Evolutionary conservation across 2,113 vertebrate species (phyloP), one percentile per base, ranked within the genome.

Genomic region (Coturnix japonica): DNA sequence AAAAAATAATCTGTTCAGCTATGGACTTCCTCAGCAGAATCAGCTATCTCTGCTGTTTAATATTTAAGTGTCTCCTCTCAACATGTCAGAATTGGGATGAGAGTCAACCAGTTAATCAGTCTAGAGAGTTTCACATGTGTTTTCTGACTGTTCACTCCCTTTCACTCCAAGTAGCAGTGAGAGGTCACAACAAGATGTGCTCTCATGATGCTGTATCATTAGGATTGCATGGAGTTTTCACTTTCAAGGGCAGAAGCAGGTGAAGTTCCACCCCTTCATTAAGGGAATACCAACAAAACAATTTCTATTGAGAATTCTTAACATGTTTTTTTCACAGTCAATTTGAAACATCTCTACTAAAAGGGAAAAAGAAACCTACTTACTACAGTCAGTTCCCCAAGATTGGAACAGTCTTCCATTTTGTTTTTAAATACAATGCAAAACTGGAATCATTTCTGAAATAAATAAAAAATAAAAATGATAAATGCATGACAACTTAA

Each of bases 111-210:
- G 56, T 82, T 85, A 86, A 3, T 41, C 49, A 70, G 37, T 22
- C 59, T 49, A 79, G 37, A 83, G 73, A n/a, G 18, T 56, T 90
- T 46, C 76, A 79, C 76, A 84, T 66, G 47, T 56, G 84, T 84
- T 93, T 81, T 26, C 13, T 81, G 46, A 35, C 78, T 90, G 30
- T 81, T 94, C 93, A 66, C 67, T 28, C 57, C 66, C 81, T 92
- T 95, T 91, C 91, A 92, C 81, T 92, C 56, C 30, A 22, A 64
- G 46, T 51, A 85, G 87, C 85, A 89, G 44, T 30, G 79, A 82
- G 87, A 91, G 85, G 56, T 37, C 49, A 79, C 8, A 0, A 0
- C 54, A 81, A 70, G 63, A 91, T 66, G 66, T 60, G 49, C 37
- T 71, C 75, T 89, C 63, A 46, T 5, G 26, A 79, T 35, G 44